Conservation (phyloP, 2,797 vertebrate species). For the Bovichtus diacanthus region DNA sequence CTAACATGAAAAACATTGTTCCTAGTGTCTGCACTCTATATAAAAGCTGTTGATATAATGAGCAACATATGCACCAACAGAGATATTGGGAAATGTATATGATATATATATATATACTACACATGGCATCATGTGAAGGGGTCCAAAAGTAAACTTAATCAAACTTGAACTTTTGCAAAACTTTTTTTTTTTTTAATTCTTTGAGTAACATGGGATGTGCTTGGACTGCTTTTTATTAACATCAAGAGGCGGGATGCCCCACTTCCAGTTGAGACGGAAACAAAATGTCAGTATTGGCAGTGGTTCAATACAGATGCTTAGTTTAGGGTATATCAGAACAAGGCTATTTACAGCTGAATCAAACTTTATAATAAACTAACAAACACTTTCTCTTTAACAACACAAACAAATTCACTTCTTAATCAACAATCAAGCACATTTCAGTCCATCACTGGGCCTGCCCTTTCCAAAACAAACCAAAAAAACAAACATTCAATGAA, state of each 20-base stretch:
- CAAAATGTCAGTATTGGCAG: slow-evolving; percentile 46
- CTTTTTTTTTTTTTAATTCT: slow-evolving; percentile 45
- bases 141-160: neutral
- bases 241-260: neutral
- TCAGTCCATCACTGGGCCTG: slow-evolving; percentile 32
- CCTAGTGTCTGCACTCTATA: too few relatives aligned
- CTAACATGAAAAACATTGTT: too few relatives aligned
- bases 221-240: slow-evolving; percentile 12
- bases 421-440: slow-evolving; percentile 2
- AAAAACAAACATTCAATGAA: slow-evolving; percentile 31
- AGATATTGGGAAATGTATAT: too few relatives aligned
- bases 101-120: too few relatives aligned
- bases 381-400: slow-evolving; percentile 37
- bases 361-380: slow-evolving; percentile 18
- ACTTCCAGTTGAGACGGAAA: slow-evolving; percentile 29
- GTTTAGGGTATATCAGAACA: slow-evolving; percentile 34
- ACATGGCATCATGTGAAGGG: neutral
- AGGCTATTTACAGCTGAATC: slow-evolving; percentile 36
- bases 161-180: slow-evolving; percentile 40
- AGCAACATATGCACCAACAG: too few relatives aligned
- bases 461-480: slow-evolving; percentile 30
- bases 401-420: slow-evolving; percentile 31
- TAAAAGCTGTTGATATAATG: too few relatives aligned
- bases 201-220: slow-evolving; percentile 19
- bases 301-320: slow-evolving; percentile 47